Conservation (phyloP, 2,888 invertebrate species). For the Xanthostigma xanthostigma region DNA sequence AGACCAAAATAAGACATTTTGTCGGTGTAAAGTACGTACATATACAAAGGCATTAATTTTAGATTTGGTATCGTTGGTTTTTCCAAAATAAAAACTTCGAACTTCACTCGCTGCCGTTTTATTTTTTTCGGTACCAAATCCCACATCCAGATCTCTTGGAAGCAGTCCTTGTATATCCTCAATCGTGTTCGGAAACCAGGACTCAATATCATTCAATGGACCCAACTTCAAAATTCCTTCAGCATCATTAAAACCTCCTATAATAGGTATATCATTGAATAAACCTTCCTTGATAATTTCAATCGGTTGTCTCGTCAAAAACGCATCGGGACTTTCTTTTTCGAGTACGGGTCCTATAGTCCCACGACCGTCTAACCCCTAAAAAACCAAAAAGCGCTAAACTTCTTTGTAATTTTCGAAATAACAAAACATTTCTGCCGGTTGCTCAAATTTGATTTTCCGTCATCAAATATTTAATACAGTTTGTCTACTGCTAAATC, state of each 20-base stretch:
- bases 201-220: not conserved
- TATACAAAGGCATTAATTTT: too few species aligned
- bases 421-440: too few species aligned
- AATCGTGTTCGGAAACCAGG: not conserved
- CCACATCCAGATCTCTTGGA: not conserved
- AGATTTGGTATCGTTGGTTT: not conserved
- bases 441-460: too few species aligned
- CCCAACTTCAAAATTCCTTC: not conserved
- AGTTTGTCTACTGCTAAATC: too few species aligned
- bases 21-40: too few species aligned
- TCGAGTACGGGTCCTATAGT: not conserved
- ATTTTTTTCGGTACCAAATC: not conserved
- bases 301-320: not conserved
- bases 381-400: not conserved
- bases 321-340: not conserved
- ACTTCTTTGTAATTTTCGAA: not conserved
- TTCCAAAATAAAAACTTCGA: slow-evolving; percentile 1
- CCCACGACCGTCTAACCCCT: not conserved
- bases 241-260: not conserved
- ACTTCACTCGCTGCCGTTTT: not conserved
- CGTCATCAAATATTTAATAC: too few species aligned
- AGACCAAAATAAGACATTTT: too few species aligned
- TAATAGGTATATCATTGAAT: not conserved
- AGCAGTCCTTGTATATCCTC: not conserved
- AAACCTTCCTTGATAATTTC: not conserved